Percentiles rank a stretch among this genome's conserved stretches.
Evolutionary conservation across 1,140 invertebrate genomes (phyloP).

Genomic region (Hyles vespertilio): DNA sequence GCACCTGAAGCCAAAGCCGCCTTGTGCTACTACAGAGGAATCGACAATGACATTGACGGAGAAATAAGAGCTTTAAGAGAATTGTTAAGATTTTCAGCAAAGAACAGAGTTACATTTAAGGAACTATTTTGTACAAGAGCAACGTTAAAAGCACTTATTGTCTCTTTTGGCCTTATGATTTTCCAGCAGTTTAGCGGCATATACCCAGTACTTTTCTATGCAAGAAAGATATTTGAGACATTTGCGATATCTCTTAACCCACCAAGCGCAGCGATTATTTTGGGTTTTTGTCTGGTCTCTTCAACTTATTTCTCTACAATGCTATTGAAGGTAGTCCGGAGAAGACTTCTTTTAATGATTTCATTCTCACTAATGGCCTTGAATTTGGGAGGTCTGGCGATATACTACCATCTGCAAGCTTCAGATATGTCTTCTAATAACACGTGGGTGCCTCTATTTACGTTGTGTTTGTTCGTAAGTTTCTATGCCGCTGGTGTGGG

Average conservation of each 20-base stretch:
- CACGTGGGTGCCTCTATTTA: slow-evolving; percentile 63
- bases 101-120: slow-evolving; percentile 60
- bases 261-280: slow-evolving; percentile 77
- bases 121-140: slow-evolving; percentile 66
- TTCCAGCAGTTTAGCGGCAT: slow-evolving; percentile 90
- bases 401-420: slow-evolving; percentile 79
- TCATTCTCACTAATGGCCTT: slow-evolving; percentile 80
- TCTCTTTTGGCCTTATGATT: slow-evolving; percentile 82
- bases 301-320: slow-evolving; percentile 82
- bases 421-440: slow-evolving; percentile 35
- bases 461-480: slow-evolving; percentile 61
- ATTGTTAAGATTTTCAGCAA: slow-evolving; percentile 53
- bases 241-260: slow-evolving; percentile 73
- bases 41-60: slow-evolving; percentile 80
- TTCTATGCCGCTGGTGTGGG: slow-evolving; percentile 73
- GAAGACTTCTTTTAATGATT: slow-evolving; percentile 81
- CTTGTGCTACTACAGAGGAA: slow-evolving; percentile 81
- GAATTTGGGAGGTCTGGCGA: slow-evolving; percentile 76
- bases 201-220: slow-evolving; percentile 88
- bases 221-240: slow-evolving; percentile 80
- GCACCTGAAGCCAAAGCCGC: slow-evolving; percentile 78
- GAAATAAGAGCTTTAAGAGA: slow-evolving; percentile 78
- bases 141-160: slow-evolving; percentile 73
- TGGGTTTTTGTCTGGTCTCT: slow-evolving; percentile 83
- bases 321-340: slow-evolving; percentile 83